Percentiles rank a stretch among this genome's conserved stretches.
Evolutionary conservation across 2,888 invertebrate species (phyloP).

Genomic region (Caenorhabditis uteleia): DNA sequence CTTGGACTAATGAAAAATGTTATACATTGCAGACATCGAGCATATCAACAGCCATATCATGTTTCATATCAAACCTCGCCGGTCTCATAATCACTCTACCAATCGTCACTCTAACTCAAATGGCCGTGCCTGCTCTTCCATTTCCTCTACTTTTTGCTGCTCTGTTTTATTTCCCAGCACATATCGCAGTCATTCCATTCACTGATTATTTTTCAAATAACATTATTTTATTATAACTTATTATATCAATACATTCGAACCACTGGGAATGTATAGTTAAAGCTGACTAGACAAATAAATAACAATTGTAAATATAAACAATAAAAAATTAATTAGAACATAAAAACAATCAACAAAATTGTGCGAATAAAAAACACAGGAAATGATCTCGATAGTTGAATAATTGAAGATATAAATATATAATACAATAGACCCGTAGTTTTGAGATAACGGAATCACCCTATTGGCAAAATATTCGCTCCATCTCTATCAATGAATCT

Average conservation of each 20-base stretch:
- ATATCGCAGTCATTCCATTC: slow-evolving; percentile 26
- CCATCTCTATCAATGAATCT: no score
- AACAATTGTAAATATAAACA: background rate
- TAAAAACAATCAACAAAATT: background rate
- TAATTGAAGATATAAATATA: no score
- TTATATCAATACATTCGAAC: slow-evolving; percentile 1
- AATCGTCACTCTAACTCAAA: slow-evolving; percentile 18
- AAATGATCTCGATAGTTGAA: no score
- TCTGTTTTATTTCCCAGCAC: slow-evolving; percentile 26
- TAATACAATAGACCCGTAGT: no score
- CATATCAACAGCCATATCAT: slow-evolving; percentile 9
- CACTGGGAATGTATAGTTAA: background rate
- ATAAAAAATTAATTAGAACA: slow-evolving; percentile 1
- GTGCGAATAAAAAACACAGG: background rate
- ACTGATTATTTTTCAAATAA: slow-evolving; percentile 2
- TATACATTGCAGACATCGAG: slow-evolving; percentile 17
- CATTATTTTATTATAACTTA: slow-evolving; percentile 4
- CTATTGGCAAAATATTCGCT: no score
- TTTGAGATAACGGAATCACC: no score
- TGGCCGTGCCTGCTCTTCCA: slow-evolving; percentile 26
- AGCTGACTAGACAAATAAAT: background rate
- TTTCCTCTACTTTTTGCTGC: slow-evolving; percentile 20
- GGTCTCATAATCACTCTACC: slow-evolving; percentile 31
- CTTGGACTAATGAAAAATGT: no score
- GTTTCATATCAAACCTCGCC: slow-evolving; percentile 24